phyloP scores from a whole-genome alignment of 2,888 invertebrate species.

The Anorthoa munda region DNA sequence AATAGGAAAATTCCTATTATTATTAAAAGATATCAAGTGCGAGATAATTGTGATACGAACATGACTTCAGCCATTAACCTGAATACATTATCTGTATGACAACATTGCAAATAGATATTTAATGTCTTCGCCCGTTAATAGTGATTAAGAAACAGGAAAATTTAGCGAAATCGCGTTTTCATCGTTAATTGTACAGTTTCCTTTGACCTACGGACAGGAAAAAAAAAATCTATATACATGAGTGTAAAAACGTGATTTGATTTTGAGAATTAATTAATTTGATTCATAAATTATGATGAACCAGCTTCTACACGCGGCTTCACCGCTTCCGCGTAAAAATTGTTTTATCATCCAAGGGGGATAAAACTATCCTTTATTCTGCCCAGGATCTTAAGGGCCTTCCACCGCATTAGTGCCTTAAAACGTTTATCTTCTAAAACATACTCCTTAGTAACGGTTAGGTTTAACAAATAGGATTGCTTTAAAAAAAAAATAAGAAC shows the following conservation, averaged over 20 bases:
- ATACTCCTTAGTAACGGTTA: too few species aligned
- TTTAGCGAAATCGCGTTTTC: slow-evolving; percentile 79
- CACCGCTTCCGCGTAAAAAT: too few species aligned
- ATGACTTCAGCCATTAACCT: slow-evolving; percentile 82
- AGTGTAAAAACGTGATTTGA: slow-evolving; percentile 3
- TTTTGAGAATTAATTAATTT: slow-evolving; percentile 19
- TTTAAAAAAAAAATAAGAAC: too few species aligned
- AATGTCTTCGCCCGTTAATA: slow-evolving; percentile 79
- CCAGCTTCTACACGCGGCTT: too few species aligned
- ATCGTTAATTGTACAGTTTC: slow-evolving; percentile 77
- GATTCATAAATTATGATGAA: not conserved
- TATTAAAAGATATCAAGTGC: slow-evolving; percentile 72
- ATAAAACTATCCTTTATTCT: too few species aligned
- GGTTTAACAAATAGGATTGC: too few species aligned
- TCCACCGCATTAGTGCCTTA: too few species aligned
- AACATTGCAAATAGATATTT: slow-evolving; percentile 85
- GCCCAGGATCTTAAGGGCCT: too few species aligned
- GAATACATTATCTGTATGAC: slow-evolving; percentile 77
- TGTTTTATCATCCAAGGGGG: too few species aligned
- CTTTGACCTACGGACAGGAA: slow-evolving; percentile 67
- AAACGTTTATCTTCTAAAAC: too few species aligned
- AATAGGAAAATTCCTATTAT: slow-evolving; percentile 89
- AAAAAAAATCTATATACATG: slow-evolving; percentile 30
- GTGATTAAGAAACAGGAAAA: slow-evolving; percentile 84
- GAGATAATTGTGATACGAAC: slow-evolving; percentile 74